Evolutionary conservation across 2,797 vertebrate genomes (phyloP).

Genomic region (Tokudaia muenninki): DNA sequence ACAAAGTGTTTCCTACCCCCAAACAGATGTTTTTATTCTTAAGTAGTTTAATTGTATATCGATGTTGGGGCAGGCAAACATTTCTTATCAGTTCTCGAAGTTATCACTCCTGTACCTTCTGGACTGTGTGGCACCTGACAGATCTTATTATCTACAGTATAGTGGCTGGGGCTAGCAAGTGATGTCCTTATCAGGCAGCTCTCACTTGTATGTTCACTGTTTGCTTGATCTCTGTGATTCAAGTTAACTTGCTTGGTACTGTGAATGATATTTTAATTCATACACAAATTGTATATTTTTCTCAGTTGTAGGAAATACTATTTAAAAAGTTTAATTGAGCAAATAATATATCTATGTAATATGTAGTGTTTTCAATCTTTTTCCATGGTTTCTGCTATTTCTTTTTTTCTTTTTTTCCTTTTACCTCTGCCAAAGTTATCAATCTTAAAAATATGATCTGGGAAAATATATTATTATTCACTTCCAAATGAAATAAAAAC

Average conservation of each 20-base stretch:
- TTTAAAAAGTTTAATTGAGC: neutral
- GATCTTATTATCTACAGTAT: neutral
- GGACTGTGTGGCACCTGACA: neutral
- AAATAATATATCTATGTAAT: neutral
- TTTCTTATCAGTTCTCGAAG: neutral
- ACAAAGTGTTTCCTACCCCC: accelerated
- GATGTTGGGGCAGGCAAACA: neutral
- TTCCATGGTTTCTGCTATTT: neutral
- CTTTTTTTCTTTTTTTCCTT: neutral
- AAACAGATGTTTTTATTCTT: neutral
- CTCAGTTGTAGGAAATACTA: neutral
- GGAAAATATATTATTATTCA: neutral
- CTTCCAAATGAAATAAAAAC: conserved; percentile 42
- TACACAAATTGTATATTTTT: neutral
- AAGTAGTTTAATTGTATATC: neutral
- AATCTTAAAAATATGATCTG: conserved; percentile 16
- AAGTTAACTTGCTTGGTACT: neutral
- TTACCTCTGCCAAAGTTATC: neutral
- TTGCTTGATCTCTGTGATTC: conserved; percentile 15
- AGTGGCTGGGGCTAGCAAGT: neutral
- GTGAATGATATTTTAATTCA: neutral
- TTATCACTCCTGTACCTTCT: neutral
- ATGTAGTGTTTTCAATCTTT: neutral
- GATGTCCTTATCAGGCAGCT: neutral
- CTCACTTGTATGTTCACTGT: neutral